Evolutionary conservation across 1,140 invertebrate species (phyloP), one percentile per base, ranked within the genome.

Genomic region (Trichonephila clavipes): DNA sequence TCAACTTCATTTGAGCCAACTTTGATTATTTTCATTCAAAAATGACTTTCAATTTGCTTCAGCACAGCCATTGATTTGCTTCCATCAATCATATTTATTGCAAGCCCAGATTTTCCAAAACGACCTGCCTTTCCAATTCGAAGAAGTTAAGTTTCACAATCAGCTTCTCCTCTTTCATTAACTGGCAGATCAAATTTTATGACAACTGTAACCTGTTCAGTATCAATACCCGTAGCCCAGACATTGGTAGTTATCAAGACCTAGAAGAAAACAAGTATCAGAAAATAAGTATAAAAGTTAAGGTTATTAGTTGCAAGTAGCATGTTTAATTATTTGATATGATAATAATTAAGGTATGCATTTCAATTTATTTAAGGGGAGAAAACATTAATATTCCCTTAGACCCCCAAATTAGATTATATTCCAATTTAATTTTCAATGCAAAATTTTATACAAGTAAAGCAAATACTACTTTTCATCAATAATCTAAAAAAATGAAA

Each of bases 171-270:
- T 44, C 97, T 96, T 69, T 97, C 95, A 95, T 98, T 97, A 94
- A 99, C 97, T 8, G 99, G 99, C 94, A 99, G 97, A 96, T 99
- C 99, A 96, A 99, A 99, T 96, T 99, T 99, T 0, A 99, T 98
- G 0, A 99, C 99, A 85, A 99, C 97, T 14, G 99, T 99, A 0
- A 99, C 99, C 97, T 98, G 98, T 95, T 99, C 98, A 5, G 99
- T 97, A 96, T 99, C 99, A 95, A 99, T 99, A 81, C 97, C 96
- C 98, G 96, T 1, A 58, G 99, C 98, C 93, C 99, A 97, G 0
- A 99, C 99, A 96, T 99, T 99, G 7, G 99, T 99, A 1, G 99
- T 99, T 66, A 99, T 99, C 0, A 99, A 97, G 64, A 99, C 98
- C 92, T 94, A 34, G 18, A 85, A 85, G 21, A 34, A n/a, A 85